Conservation (phyloP, 92 coral and sea anemone species). For the Epizoanthus illoricatus region DNA sequence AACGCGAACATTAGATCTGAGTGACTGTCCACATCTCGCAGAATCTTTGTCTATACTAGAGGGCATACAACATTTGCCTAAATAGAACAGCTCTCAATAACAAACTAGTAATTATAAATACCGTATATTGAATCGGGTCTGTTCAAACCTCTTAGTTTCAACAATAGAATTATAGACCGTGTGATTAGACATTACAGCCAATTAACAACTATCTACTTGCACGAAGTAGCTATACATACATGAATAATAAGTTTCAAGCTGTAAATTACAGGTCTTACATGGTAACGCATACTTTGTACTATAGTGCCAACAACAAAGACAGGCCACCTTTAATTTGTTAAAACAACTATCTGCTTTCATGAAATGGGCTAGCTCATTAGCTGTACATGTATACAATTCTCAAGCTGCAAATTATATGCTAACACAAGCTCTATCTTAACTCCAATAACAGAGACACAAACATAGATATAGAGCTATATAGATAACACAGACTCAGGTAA, state of each 20-base stretch:
- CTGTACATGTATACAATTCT: neutral
- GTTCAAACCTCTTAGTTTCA: neutral
- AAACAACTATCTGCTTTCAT: neutral
- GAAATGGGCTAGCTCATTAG: neutral
- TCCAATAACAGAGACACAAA: neutral
- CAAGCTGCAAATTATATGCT: neutral
- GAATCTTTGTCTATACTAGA: no score
- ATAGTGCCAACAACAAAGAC: neutral
- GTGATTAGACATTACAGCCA: neutral
- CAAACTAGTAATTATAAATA: no score
- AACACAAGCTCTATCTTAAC: neutral
- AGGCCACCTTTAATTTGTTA: neutral
- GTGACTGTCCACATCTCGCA: no score
- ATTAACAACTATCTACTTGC: constrained; percentile 6
- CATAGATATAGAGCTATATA: neutral
- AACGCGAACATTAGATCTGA: no score
- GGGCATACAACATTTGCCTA: no score
- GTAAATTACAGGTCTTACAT: neutral
- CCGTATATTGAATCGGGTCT: no score
- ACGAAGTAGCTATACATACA: neutral
- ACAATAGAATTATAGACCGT: neutral
- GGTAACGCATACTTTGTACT: neutral
- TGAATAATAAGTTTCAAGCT: no score
- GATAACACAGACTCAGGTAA: neutral
- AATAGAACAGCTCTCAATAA: no score